phyloP scores from a whole-genome alignment of 2,113 vertebrate genomes.

The Microtus oregoni region DNA sequence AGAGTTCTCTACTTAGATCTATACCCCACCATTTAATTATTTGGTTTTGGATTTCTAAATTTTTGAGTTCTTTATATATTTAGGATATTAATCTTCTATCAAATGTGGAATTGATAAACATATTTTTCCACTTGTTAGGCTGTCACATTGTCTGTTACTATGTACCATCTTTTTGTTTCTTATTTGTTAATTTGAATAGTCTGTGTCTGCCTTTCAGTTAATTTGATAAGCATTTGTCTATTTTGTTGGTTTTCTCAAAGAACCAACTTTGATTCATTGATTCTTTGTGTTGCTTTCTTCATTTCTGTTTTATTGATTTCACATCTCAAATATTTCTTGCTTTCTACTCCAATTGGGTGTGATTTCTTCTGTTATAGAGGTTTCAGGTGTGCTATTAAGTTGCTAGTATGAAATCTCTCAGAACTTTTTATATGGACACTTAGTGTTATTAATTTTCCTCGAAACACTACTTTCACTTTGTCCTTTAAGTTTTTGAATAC shows the following conservation, averaged over 20 bases:
- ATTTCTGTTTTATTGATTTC: background rate
- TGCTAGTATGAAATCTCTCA: background rate
- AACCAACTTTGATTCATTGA: background rate
- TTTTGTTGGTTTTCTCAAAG: background rate
- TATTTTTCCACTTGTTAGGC: too few species aligned
- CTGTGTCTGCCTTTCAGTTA: background rate
- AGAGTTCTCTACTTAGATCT: background rate
- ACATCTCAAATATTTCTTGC: background rate
- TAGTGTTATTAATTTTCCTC: too few species aligned
- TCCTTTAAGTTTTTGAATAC: too few species aligned
- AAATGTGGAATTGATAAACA: too few species aligned
- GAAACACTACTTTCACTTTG: too few species aligned
- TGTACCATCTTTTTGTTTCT: background rate
- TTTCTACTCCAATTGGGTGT: background rate
- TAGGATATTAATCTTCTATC: background rate
- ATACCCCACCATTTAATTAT: background rate
- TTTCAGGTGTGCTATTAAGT: background rate
- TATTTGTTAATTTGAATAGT: background rate
- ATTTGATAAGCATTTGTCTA: background rate
- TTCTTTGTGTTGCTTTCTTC: background rate
- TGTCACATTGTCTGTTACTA: too few species aligned
- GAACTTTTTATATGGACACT: too few species aligned
- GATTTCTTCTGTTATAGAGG: background rate
- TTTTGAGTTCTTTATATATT: background rate
- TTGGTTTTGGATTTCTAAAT: background rate